phyloP scores from a whole-genome alignment of 2,888 invertebrate genomes.

The Teleiodes luculella region DNA sequence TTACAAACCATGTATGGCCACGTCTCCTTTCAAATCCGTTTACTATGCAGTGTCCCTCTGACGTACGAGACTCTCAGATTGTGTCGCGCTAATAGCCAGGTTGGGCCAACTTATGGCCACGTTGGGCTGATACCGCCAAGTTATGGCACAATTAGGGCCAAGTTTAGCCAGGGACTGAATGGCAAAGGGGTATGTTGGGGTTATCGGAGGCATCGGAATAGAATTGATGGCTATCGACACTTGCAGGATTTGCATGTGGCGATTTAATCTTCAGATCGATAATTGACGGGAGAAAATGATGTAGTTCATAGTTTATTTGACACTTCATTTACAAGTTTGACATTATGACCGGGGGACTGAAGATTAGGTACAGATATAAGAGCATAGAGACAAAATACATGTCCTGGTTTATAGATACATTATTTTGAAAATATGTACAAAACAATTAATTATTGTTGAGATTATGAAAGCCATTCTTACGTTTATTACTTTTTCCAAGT shows the following conservation, averaged over 20 bases:
- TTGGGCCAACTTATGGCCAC: slow-evolving; percentile 13
- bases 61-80: slow-evolving; percentile 35
- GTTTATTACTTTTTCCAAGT: no score
- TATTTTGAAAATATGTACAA: no score
- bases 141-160: slow-evolving; percentile 39
- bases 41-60: slow-evolving; percentile 13
- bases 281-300: neutral
- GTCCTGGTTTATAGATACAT: no score
- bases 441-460: no score
- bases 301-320: neutral
- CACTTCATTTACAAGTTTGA: no score
- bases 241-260: neutral
- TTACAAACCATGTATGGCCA: neutral
- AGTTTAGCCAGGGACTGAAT: neutral
- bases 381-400: no score
- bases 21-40: neutral
- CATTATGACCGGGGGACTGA: no score
- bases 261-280: neutral
- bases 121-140: slow-evolving; percentile 28
- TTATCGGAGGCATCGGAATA: neutral
- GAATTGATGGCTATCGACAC: slow-evolving; percentile 5
- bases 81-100: slow-evolving; percentile 33
- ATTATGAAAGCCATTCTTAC: no score
- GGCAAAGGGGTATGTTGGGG: neutral
- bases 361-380: no score